Evolutionary conservation across 2,113 vertebrate species (phyloP), one percentile per base, ranked within the genome.

Genomic region (Mustela lutreola): DNA sequence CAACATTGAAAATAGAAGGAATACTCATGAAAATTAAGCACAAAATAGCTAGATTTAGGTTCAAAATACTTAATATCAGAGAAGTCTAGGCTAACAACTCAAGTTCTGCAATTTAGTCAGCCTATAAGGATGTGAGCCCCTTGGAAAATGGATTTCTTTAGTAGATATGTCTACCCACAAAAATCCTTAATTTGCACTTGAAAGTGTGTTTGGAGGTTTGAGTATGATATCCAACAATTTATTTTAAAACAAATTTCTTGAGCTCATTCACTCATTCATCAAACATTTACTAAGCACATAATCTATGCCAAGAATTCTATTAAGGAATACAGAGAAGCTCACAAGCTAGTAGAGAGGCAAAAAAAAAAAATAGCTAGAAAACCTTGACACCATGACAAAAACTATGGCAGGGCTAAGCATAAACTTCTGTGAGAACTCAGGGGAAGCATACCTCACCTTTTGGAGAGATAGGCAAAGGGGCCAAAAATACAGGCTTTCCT

Each of bases 21-120:
- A 90, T 88, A 93, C 5, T 84, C 22, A 88, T 88, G 24, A 71
- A 84, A 96, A 88, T 63, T 83, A 96, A 63, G 8, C 33, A 92
- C 10, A 81, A 53, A 63, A 12, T 90, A 84, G 26, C 39, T 95
- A 94, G n/a, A 56, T 4, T 92, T 84, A 60, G 56, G 31, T 10
- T 92, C 5, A 89, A 75, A 95, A 87, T 76, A 75, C 39, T 86
- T 89, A 45, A 82, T 12, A 82, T 50, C 48, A 7, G 56, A 79
- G 67, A 79, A 92, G 18, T 76, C 15, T 33, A 42, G 8, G 18
- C 36, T 82, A 82, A 5, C 24, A 62, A 75, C 62, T 89, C n/a
- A 75, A 24, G 42, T 83, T 94, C 67, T 89, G 12, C 4, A 86
- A 89, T 94, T 60, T 89, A 78, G 71, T 71, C 86, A 85, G 45